phyloP scores from a whole-genome alignment of 2,797 vertebrate genomes.

The Ctenopoma multispine region DNA sequence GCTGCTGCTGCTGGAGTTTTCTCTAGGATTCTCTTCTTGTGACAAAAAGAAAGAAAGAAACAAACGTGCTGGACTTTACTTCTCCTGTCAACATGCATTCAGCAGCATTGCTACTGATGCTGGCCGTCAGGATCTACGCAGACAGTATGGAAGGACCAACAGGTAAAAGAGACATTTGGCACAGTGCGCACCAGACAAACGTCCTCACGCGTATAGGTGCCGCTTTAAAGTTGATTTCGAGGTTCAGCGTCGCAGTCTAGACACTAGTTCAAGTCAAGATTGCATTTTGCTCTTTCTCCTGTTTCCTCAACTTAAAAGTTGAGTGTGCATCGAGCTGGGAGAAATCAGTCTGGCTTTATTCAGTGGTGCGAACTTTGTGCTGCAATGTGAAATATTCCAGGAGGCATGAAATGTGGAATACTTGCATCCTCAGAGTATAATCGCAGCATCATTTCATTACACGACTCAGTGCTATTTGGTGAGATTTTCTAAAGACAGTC shows the following conservation, averaged over 20 bases:
- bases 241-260: background rate
- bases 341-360: background rate
- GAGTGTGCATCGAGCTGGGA: constrained; percentile 1
- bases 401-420: background rate
- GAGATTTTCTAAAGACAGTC: background rate
- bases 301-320: constrained; percentile 41
- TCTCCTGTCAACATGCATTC: constrained; percentile 70
- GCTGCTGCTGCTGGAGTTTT: constrained; percentile 50
- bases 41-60: constrained; percentile 7
- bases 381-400: constrained; percentile 12
- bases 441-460: constrained; percentile 26
- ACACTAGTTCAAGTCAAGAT: background rate
- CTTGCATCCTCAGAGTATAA: constrained; percentile 4
- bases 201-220: background rate
- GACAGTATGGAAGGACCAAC: constrained; percentile 84
- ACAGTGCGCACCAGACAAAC: constrained; percentile 2
- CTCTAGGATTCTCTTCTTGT: constrained; percentile 65
- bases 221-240: constrained; percentile 34
- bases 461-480: constrained; percentile 1
- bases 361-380: constrained; percentile 30
- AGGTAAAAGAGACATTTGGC: constrained; percentile 69
- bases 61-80: constrained; percentile 74
- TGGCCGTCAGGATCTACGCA: constrained; percentile 76
- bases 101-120: constrained; percentile 75
- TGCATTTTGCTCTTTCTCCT: background rate